Base-by-base conservation (phyloP, 2,888 invertebrate species). In the Papilio demoleus region DNA sequence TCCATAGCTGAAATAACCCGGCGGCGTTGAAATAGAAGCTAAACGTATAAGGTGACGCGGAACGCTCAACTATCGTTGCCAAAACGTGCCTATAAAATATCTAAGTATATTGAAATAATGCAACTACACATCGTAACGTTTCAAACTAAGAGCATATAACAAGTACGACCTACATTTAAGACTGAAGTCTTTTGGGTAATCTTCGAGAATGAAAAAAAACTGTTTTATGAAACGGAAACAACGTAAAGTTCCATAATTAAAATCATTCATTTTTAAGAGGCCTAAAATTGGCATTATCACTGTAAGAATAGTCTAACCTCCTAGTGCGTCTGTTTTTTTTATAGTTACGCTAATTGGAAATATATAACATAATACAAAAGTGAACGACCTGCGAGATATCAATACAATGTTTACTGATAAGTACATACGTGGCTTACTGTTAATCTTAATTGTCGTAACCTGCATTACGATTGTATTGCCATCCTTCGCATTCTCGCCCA, bases 1-100 rank as follows among this genome's bases (percentile, higher is more conserved):
- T 63, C 71, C 74, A 78, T 74, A 80, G 81, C 87, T 85, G 82
- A 86, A 89, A 88, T 88, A 89, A 82, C 81, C 73, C 71, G 78
- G 76, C n/a, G 74, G 81, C 77, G 77, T 78, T 76, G 81, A 82
- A 84, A 77, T 77, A 76, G 74, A 74, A 75, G 71, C 77, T 75
- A 75, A 77, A 70, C 72, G 73, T 70, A 74, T 68, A 67, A 68
- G 71, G 76, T 79, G 79, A 81, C 80, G 82, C 79, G 73, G 74
- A 72, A 73, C 74, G 75, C 74, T 73, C 76, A 76, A 74, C 76
- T 75, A 73, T 70, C 67, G 74, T 50, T 79, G 81, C 81, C 80
- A 80, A 82, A 82, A 82, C 77, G 73, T 79, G 73, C 64, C 76
- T 78, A 81, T 84, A 80, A 82, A 82, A 78, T 75, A 71, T 68